Evolutionary conservation across 2,113 vertebrate species (phyloP).

Genomic region (Perccottus glenii): DNA sequence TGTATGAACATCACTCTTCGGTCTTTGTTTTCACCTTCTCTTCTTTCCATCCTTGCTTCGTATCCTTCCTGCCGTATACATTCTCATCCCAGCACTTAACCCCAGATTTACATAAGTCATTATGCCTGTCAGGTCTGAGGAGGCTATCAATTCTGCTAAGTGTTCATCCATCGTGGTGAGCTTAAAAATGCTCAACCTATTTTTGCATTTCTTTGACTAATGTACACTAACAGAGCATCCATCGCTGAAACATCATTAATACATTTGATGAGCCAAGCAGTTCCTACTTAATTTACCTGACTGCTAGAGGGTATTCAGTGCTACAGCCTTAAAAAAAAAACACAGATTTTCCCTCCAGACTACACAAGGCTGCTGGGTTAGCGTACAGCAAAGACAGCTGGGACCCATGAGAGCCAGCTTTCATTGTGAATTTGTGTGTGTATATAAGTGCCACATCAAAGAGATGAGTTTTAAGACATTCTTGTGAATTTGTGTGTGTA

Average conservation of each 20-base stretch:
- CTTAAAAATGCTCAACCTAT: slow-evolving; percentile 70
- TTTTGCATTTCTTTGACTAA: slow-evolving; percentile 72
- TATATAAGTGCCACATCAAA: slow-evolving; percentile 37
- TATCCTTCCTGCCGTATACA: slow-evolving; percentile 41
- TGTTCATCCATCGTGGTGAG: slow-evolving; percentile 66
- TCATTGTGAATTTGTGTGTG: slow-evolving; percentile 11
- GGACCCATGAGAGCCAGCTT: slow-evolving; percentile 33
- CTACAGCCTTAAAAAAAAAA: too few relatives aligned
- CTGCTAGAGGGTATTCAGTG: slow-evolving; percentile 15
- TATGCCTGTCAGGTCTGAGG: slow-evolving; percentile 67
- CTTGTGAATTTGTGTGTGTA: slow-evolving; percentile 25
- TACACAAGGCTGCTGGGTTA: too few relatives aligned
- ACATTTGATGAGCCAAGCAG: slow-evolving; percentile 59
- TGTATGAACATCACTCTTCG: slow-evolving; percentile 28
- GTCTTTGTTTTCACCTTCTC: slow-evolving; percentile 27
- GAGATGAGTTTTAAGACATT: slow-evolving; percentile 56
- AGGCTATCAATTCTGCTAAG: slow-evolving; percentile 71
- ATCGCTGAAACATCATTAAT: slow-evolving; percentile 48
- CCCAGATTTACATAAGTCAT: slow-evolving; percentile 80
- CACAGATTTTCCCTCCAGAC: too few relatives aligned
- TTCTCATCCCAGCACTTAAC: slow-evolving; percentile 69
- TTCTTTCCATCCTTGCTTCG: slow-evolving; percentile 13
- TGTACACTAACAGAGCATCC: slow-evolving; percentile 58
- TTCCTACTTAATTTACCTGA: slow-evolving; percentile 45
- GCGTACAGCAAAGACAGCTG: too few relatives aligned